Conservation (phyloP, 1,140 invertebrate genomes). For the Rhagoletis zephyria region DNA sequence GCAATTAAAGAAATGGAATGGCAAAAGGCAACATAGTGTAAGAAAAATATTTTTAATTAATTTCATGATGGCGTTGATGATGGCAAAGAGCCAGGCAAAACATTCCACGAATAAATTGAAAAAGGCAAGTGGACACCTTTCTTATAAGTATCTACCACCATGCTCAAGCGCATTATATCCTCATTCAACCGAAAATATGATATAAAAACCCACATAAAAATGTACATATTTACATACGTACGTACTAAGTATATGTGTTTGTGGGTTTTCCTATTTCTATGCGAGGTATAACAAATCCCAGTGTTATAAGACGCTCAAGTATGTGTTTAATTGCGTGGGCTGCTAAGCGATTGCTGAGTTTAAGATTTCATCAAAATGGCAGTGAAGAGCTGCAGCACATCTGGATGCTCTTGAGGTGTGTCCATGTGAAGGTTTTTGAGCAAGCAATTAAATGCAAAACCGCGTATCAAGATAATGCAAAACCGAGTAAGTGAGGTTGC, state of each 20-base stretch:
- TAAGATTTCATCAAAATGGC: neutral
- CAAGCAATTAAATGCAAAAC: neutral
- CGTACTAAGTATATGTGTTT: neutral
- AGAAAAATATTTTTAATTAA: slow-evolving; percentile 52
- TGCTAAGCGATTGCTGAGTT: neutral
- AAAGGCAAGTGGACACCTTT: slow-evolving; percentile 39
- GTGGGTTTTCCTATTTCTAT: no score
- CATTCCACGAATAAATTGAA: slow-evolving; percentile 39
- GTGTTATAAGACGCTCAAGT: neutral
- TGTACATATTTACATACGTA: neutral
- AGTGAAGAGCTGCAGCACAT: neutral
- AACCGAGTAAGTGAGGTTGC: no score
- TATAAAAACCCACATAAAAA: no score
- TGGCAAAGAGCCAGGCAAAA: neutral
- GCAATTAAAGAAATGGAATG: slow-evolving; percentile 51
- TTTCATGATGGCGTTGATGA: slow-evolving; percentile 35
- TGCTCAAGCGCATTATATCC: neutral
- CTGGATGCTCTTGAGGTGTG: neutral
- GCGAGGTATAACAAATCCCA: neutral
- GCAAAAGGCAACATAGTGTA: slow-evolving; percentile 44
- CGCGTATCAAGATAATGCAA: no score
- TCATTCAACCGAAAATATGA: neutral
- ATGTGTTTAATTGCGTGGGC: neutral
- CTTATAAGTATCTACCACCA: neutral
- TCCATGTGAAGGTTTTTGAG: neutral